Percentiles rank a stretch among this genome's conserved stretches.
Conservation (phyloP, 2,113 vertebrate genomes). For the Cariama cristata region DNA sequence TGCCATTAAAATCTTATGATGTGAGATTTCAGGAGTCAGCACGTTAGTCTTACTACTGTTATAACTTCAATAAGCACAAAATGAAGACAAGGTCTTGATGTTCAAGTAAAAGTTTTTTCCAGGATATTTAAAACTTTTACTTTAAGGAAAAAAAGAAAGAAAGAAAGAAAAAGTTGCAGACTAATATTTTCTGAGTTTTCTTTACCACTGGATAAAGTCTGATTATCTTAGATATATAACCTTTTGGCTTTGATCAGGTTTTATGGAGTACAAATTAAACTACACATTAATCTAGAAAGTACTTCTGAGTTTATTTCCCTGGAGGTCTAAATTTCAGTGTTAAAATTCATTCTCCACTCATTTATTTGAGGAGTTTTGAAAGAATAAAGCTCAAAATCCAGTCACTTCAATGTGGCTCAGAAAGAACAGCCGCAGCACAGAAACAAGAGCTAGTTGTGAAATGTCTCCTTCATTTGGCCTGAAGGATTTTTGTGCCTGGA, state of each 20-base stretch:
- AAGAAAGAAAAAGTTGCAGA: too few relatives aligned
- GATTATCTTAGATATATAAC: neutral
- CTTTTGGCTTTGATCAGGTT: neutral
- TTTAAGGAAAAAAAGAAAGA: neutral
- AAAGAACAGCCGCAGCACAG: neutral
- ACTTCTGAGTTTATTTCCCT: neutral
- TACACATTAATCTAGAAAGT: neutral
- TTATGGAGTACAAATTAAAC: neutral
- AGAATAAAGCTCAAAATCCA: neutral
- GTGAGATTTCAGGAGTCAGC: neutral
- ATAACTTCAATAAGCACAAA: neutral
- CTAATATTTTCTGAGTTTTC: neutral
- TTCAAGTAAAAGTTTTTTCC: neutral
- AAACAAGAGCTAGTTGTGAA: neutral
- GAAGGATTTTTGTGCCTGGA: neutral
- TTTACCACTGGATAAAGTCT: neutral
- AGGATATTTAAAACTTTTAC: neutral
- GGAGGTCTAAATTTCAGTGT: neutral
- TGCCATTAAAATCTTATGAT: slow-evolving; percentile 40
- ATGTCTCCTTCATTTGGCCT: neutral
- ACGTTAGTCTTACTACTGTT: neutral
- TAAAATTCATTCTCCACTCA: neutral
- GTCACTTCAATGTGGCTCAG: neutral
- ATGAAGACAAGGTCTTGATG: neutral
- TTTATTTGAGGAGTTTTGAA: neutral